phyloP scores from a whole-genome alignment of 2,888 invertebrate species.

The Drepana falcataria region DNA sequence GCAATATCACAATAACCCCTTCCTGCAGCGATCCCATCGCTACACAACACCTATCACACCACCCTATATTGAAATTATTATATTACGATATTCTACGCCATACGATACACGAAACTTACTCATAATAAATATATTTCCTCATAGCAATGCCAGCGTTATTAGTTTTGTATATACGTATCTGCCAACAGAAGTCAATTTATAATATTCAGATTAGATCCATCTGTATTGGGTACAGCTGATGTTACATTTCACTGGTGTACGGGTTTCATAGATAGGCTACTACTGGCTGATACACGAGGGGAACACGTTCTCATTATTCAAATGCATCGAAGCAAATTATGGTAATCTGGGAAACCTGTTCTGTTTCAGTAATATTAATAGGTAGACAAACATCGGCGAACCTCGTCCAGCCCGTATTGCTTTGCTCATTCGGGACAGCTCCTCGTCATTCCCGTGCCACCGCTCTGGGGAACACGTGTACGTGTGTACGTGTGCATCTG shows the following conservation, averaged over 20 bases:
- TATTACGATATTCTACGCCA: conserved; percentile 20
- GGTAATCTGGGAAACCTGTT: conserved; percentile 76
- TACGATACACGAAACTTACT: not conserved
- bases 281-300: conserved; percentile 44
- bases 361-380: conserved; percentile 75
- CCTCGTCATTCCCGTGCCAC: conserved; percentile 3
- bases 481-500: not conserved
- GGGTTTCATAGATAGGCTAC: conserved; percentile 55
- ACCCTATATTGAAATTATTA: conserved; percentile 45
- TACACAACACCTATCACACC: conserved; percentile 23
- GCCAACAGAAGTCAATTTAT: conserved; percentile 9
- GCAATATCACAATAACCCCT: conserved; percentile 67
- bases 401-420: conserved; percentile 29
- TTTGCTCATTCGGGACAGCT: conserved; percentile 34
- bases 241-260: conserved; percentile 59
- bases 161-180: not conserved
- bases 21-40: conserved; percentile 41
- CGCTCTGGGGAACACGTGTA: not conserved
- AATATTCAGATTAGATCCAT: conserved; percentile 25
- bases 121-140: not conserved
- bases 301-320: conserved; percentile 76
- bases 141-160: not conserved
- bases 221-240: conserved; percentile 36
- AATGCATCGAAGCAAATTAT: conserved; percentile 78
- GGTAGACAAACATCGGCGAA: conserved; percentile 57